Evolutionary conservation across 2,113 vertebrate species (phyloP).

Genomic region (Collichthys lucidus): DNA sequence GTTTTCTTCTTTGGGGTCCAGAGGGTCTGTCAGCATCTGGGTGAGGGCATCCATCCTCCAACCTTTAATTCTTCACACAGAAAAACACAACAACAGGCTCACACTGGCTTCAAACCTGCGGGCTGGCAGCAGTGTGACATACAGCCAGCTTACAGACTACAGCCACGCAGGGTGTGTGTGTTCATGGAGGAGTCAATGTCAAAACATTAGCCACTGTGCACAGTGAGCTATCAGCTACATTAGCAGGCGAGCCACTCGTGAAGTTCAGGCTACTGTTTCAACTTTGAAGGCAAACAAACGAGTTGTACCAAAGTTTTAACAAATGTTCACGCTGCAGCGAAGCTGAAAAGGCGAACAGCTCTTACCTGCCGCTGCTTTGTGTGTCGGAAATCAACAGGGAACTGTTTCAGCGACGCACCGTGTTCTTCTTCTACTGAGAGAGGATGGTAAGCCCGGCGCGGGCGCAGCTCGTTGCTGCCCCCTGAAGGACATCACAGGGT

Average conservation of each 20-base stretch:
- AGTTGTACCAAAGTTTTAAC: neutral
- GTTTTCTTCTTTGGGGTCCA: slow-evolving; percentile 89
- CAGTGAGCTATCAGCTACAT: slow-evolving; percentile 7
- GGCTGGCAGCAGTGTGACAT: neutral
- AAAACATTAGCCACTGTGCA: slow-evolving; percentile 18
- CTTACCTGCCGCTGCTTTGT: slow-evolving; percentile 41
- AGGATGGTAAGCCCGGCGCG: too few species aligned
- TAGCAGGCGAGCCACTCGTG: neutral
- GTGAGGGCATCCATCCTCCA: slow-evolving; percentile 91
- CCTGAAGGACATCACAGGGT: neutral
- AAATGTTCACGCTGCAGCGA: neutral
- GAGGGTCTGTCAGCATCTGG: slow-evolving; percentile 92
- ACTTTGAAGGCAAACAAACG: neutral
- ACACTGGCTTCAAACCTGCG: too few species aligned
- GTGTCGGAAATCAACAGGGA: slow-evolving; percentile 43
- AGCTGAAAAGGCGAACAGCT: neutral
- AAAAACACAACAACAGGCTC: neutral
- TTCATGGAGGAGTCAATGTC: neutral
- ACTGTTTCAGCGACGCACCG: slow-evolving; percentile 61
- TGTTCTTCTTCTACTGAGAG: slow-evolving; percentile 66
- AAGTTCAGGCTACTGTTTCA: neutral
- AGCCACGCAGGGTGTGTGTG: neutral
- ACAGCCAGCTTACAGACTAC: neutral
- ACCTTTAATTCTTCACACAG: neutral
- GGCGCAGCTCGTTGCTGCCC: slow-evolving; percentile 27